Conservation (phyloP, 2,113 vertebrate species). For the Platysternon megacephalum region DNA sequence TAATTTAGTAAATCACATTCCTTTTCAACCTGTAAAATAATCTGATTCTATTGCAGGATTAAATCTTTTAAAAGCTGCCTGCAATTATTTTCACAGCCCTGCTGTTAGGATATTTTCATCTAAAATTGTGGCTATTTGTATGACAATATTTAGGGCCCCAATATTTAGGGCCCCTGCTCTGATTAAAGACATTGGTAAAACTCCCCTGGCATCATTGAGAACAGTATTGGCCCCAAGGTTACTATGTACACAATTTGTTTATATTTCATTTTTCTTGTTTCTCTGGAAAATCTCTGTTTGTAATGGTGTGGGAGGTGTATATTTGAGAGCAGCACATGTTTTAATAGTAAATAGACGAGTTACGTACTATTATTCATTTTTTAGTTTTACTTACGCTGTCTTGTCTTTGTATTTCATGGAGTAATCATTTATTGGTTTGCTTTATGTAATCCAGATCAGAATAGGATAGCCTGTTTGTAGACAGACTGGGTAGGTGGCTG, state of each 20-base stretch:
- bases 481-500: neutral
- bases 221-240: neutral
- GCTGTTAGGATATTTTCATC: too few relatives aligned
- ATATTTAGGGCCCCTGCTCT: accelerated
- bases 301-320: neutral
- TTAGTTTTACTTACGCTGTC: neutral
- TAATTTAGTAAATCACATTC: neutral
- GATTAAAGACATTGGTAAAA: neutral
- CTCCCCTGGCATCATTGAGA: neutral
- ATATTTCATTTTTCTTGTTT: neutral
- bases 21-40: neutral
- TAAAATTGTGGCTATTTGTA: too few relatives aligned
- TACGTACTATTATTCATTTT: neutral
- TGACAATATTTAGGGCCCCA: accelerated
- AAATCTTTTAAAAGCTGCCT: neutral
- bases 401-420: neutral
- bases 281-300: neutral
- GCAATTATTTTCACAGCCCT: neutral
- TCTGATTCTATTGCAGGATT: neutral
- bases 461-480: neutral
- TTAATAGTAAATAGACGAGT: neutral
- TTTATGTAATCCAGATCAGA: neutral
- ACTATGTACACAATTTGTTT: neutral
- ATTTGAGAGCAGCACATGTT: neutral
- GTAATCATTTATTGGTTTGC: neutral